These are phyloP conservation scores for Saturnia japonica DNA, from an alignment of 2,888 invertebrate species.

Conservation along the genomic window DNA sequence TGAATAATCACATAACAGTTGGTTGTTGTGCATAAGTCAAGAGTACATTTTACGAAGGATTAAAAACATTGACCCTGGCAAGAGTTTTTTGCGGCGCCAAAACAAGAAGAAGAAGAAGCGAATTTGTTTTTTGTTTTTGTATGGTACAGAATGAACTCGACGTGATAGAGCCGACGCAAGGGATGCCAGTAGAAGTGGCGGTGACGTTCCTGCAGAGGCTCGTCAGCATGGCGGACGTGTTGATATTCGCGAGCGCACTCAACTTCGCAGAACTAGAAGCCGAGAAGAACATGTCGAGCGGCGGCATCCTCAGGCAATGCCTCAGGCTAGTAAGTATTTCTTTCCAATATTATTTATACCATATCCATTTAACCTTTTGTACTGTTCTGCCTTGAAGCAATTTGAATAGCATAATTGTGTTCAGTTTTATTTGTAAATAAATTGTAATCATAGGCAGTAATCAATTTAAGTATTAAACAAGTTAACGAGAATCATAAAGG, in stretches of 20 bases:
- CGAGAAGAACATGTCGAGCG: slow-evolving; percentile 99
- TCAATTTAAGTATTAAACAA: no score
- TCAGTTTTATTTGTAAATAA: no score
- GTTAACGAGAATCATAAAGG: no score
- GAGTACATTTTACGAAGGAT: no score
- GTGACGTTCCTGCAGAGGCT: slow-evolving; percentile 98
- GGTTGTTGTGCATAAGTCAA: no score
- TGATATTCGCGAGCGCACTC: slow-evolving; percentile 98
- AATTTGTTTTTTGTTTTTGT: no score
- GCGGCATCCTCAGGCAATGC: slow-evolving; percentile 98
- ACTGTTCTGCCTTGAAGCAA: slow-evolving; percentile 27
- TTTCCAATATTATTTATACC: background rate
- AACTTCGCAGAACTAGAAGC: slow-evolving; percentile 99
- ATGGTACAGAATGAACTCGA: slow-evolving; percentile 94
- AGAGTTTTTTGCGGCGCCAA: no score
- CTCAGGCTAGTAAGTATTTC: slow-evolving; percentile 87
- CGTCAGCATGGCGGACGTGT: slow-evolving; percentile 98
- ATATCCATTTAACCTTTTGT: slow-evolving; percentile 30
- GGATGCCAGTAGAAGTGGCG: slow-evolving; percentile 98
- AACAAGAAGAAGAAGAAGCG: no score
- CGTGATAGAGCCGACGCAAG: slow-evolving; percentile 98
- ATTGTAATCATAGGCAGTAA: no score
- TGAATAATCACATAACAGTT: no score
- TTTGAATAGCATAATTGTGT: no score
- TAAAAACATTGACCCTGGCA: no score